Evolutionary conservation across 2,888 invertebrate species (phyloP), one percentile per base, ranked within the genome.

Genomic region (Polia nebulosa): DNA sequence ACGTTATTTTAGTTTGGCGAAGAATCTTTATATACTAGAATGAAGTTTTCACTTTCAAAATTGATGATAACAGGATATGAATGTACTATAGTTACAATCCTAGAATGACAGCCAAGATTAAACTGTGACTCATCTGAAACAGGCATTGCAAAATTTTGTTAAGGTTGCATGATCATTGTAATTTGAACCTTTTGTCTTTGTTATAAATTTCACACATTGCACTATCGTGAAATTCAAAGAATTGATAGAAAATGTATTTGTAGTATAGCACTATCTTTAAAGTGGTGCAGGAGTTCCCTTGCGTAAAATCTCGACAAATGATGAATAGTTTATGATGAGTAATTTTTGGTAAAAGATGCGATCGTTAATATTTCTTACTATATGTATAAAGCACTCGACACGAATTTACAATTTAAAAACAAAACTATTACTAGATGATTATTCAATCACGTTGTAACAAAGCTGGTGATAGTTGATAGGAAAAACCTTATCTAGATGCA

Each of bases 131-230:
- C 72, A 41, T 51, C 25, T 29, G n/a, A 51, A 44, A 55, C 11
- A 17, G 25, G 25, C 1, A 69, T 53, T 53, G 49, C 34, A 44
- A 29, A 5, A 25, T 41, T 7, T 22, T 29, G n/a, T 17, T 22
- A n/a, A 11, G 27, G 13, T 52, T 34, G 25, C 51, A 34, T 44
- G 44, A 22, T 66, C 49, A 36, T 27, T 51, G 41, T 36, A 56
- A 74, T 74, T 36, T 73, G 34, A 57, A 65, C 55, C 45, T 47
- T 52, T 29, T 52, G 13, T 6, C 36, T n/a, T 52, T 45, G 25
- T 45, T 22, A 51, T 45, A 45, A 44, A 39, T 53, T 27, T 29
- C 45, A 53, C 13, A 11, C 7, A 3, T 47, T n/a, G 9, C 20
- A 36, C 51, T 11, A 29, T 36, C 11, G 8, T 7, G 5, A 11